Evolutionary conservation across 2,888 invertebrate genomes (phyloP).

Genomic region (Venustoraphidia nigricollis): DNA sequence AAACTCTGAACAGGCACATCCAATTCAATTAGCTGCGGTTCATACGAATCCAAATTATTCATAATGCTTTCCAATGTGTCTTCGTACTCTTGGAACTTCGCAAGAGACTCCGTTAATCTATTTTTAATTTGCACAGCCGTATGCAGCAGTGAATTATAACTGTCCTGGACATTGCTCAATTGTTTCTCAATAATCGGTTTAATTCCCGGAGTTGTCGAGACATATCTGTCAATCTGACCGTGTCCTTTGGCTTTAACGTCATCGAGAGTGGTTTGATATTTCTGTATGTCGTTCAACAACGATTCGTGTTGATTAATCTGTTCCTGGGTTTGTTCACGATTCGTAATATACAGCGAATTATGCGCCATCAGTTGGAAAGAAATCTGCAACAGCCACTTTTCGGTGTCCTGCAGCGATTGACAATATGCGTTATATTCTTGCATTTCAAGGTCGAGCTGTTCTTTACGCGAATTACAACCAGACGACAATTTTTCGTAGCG

Average conservation of each 20-base stretch:
- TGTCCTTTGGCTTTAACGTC: constrained; percentile 71
- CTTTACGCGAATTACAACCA: constrained; percentile 45
- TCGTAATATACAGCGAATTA: constrained; percentile 83
- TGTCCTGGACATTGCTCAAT: constrained; percentile 80
- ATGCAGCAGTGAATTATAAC: constrained; percentile 75
- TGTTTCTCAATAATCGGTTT: constrained; percentile 70
- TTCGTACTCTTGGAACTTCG: constrained; percentile 89
- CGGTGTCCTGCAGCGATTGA: constrained; percentile 79
- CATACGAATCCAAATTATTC: constrained; percentile 64
- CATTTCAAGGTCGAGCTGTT: constrained; percentile 63
- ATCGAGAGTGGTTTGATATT: constrained; percentile 67
- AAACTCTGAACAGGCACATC: constrained; percentile 61
- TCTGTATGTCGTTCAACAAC: constrained; percentile 60
- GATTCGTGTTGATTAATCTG: constrained; percentile 79
- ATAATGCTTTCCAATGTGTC: constrained; percentile 75
- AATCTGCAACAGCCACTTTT: constrained; percentile 89
- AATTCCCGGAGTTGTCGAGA: constrained; percentile 52
- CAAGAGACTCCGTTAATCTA: constrained; percentile 70
- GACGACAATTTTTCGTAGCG: constrained; percentile 53
- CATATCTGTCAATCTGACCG: constrained; percentile 69
- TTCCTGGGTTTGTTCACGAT: constrained; percentile 78
- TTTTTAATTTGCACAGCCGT: constrained; percentile 85
- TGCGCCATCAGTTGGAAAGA: constrained; percentile 94
- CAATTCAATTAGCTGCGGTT: constrained; percentile 57
- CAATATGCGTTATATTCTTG: constrained; percentile 77